Evolutionary conservation across 2,113 vertebrate species (phyloP), one percentile per base, ranked within the genome.

Genomic region (Mobula birostris): DNA sequence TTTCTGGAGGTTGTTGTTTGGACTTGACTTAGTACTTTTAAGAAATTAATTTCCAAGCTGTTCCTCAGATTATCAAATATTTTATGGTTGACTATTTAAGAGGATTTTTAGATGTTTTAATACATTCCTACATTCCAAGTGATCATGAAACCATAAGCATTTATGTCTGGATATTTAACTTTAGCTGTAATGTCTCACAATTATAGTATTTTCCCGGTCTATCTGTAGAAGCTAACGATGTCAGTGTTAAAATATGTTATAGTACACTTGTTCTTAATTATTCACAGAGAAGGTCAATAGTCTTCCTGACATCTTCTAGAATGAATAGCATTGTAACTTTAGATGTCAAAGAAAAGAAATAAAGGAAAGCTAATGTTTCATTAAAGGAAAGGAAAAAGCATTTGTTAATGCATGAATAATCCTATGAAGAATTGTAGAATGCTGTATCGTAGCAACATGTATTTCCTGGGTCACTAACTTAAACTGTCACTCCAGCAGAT

Each of bases 41-140:
- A 93, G 19, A 72, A 74, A 93, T 48, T 27, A 93, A 93, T 40
- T 74, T 40, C 70, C 68, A 74, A 48, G 19, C 63, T 72, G 32
- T 48, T 32, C 6, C 58, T 32, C 21, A 72, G 90, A 74, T 93
- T 36, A 17, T 14, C 90, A 74, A 93, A 74, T 93, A 74, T 48
- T 74, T 93, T 93, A 40, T 93, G 90, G 68, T 93, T 74, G 90
- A 93, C 90, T 48, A 70, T 93, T 93, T 93, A 48, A 72, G 58
- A 12, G 68, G 68, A 93, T 74, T 93, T 48, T 93, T 32, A 93
- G 14, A 93, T 15, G 72, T 72, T 74, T 72, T 74, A 93, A 27
- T 74, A 40, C 68, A 40, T 36, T 93, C 70, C 68, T 48, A 74
- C 91, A 93, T 92, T 92, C 66, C 90, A 70, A 72, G 66, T 92